Conservation (phyloP, 2,797 vertebrate genomes). For the Danio kyathit region DNA sequence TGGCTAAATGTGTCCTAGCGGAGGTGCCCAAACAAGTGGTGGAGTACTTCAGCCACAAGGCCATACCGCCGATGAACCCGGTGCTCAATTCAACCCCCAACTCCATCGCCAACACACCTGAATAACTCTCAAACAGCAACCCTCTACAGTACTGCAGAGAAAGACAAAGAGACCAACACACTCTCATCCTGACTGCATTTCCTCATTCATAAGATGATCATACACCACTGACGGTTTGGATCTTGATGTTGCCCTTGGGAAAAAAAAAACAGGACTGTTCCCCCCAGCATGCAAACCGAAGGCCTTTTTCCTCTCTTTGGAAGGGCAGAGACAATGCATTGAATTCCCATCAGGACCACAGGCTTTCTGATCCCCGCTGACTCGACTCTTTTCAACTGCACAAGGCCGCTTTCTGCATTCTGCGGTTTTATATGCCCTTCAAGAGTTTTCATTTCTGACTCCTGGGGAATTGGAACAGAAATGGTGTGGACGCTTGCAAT, state of each 20-base stretch:
- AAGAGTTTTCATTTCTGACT: conserved; percentile 40
- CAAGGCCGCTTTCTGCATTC: conserved; percentile 33
- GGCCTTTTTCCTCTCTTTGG: conserved; percentile 63
- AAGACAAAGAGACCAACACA: conserved; percentile 51
- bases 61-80: conserved; percentile 85
- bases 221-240: conserved; percentile 50
- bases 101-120: conserved; percentile 82
- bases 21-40: conserved; percentile 96
- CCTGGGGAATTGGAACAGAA: conserved; percentile 22
- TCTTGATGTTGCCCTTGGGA: conserved; percentile 60
- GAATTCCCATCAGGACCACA: conserved; percentile 53
- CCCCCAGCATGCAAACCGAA: conserved; percentile 59
- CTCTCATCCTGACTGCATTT: conserved; percentile 65
- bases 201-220: conserved; percentile 67
- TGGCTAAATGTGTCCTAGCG: conserved; percentile 95
- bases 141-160: conserved; percentile 59
- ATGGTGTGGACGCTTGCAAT: background rate
- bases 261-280: conserved; percentile 57
- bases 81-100: conserved; percentile 75
- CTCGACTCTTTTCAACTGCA: conserved; percentile 42
- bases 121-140: conserved; percentile 73
- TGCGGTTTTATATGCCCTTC: conserved; percentile 47
- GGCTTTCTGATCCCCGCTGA: conserved; percentile 52
- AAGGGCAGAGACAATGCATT: conserved; percentile 49
- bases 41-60: conserved; percentile 94